phyloP scores from a whole-genome alignment of 2,888 invertebrate species.

The Junonia oenone region DNA sequence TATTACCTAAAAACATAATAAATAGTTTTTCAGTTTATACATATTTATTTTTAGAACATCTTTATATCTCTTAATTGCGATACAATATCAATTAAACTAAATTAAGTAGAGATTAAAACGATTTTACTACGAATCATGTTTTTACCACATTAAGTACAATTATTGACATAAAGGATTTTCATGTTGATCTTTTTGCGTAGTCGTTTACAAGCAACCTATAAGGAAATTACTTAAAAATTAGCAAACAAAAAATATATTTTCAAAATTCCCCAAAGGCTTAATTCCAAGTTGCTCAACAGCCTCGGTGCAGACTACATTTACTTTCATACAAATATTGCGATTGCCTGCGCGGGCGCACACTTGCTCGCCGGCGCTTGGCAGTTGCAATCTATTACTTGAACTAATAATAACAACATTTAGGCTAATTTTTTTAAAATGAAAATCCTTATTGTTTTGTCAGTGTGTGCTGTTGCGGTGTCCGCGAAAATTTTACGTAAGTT shows the following conservation, averaged over 20 bases:
- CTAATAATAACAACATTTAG: constrained; percentile 1
- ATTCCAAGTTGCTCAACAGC: constrained; percentile 32
- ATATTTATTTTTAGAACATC: too few species aligned
- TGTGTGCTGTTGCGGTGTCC: constrained; percentile 46
- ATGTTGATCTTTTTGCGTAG: not conserved
- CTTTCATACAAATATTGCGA: constrained; percentile 64
- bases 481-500: constrained; percentile 67
- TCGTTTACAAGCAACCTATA: not conserved
- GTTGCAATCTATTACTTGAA: constrained; percentile 31
- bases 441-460: constrained; percentile 45
- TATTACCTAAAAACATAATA: too few species aligned
- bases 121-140: not conserved
- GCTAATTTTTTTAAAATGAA: constrained; percentile 45
- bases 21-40: too few species aligned
- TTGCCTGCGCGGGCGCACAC: constrained; percentile 58
- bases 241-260: not conserved
- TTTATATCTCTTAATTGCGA: too few species aligned
- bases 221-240: not conserved
- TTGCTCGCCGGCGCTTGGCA: constrained; percentile 45
- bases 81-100: too few species aligned
- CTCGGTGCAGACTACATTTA: constrained; percentile 33
- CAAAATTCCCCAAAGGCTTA: constrained; percentile 26
- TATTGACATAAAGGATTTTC: not conserved
- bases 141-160: not conserved
- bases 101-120: too few species aligned